These are phyloP conservation scores for Ploceus nigricollis DNA, from an alignment of 2,113 vertebrate species.

Conservation along the genomic window DNA sequence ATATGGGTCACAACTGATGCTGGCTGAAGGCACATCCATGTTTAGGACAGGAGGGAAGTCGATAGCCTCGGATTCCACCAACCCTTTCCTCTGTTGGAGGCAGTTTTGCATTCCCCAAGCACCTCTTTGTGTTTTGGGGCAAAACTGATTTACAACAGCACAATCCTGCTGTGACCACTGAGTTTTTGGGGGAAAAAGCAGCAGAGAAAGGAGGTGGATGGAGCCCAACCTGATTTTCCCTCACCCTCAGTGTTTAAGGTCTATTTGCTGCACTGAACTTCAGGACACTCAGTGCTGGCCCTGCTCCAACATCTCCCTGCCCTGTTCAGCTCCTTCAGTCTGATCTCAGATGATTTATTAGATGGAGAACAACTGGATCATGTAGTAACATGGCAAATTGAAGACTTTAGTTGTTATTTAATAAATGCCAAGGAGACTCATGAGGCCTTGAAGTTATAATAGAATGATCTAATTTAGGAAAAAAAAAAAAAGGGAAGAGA, in stretches of 20 bases:
- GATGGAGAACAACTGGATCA: neutral
- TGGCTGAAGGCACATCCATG: neutral
- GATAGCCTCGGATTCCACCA: neutral
- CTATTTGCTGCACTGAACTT: neutral
- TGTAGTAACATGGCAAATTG: constrained; percentile 18
- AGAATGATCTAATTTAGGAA: constrained; percentile 51
- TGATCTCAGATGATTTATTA: neutral
- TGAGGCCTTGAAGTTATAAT: constrained; percentile 44
- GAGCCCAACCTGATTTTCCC: neutral
- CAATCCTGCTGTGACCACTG: neutral
- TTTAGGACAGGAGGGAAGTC: neutral
- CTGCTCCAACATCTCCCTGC: neutral
- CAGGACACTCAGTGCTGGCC: neutral
- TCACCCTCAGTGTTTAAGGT: neutral
- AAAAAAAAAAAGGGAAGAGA: neutral
- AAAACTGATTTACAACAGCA: neutral
- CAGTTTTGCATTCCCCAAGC: neutral
- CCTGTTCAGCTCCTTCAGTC: neutral
- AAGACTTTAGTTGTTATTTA: constrained; percentile 59
- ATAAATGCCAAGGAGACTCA: constrained; percentile 59
- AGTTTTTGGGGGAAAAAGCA: neutral
- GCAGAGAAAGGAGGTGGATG: accelerated
- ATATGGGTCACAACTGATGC: neutral
- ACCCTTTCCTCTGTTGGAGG: neutral
- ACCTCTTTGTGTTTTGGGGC: neutral